These are phyloP conservation scores for Gastrophryne carolinensis DNA, from an alignment of 2,797 vertebrate genomes.

Conservation along the genomic window DNA sequence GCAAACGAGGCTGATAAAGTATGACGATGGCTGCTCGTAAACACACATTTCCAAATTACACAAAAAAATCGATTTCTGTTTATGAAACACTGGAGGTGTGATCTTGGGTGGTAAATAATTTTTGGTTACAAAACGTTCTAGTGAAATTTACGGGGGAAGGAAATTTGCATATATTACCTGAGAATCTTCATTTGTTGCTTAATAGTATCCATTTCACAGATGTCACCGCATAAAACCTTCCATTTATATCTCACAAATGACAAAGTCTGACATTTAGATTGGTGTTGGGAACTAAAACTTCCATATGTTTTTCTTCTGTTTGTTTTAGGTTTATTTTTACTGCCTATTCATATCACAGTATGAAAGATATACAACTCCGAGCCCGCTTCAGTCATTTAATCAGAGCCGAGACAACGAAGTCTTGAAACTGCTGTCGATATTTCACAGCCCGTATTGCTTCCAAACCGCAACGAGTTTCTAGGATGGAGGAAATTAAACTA, in stretches of 20 bases:
- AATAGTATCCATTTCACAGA: slow-evolving; percentile 48
- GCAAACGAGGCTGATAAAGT: slow-evolving; percentile 57
- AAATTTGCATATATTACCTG: slow-evolving; percentile 46
- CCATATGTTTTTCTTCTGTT: slow-evolving; percentile 51
- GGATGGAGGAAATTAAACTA: slow-evolving; percentile 1
- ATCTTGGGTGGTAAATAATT: slow-evolving; percentile 52
- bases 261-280: slow-evolving; percentile 48
- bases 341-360: slow-evolving; percentile 43
- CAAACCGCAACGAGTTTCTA: background rate
- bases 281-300: slow-evolving; percentile 31
- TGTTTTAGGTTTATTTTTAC: slow-evolving; percentile 52
- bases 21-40: slow-evolving; percentile 54
- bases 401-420: slow-evolving; percentile 18
- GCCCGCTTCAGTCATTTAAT: slow-evolving; percentile 38
- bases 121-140: slow-evolving; percentile 35
- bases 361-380: slow-evolving; percentile 47
- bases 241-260: slow-evolving; percentile 52
- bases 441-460: slow-evolving; percentile 5
- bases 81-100: slow-evolving; percentile 43
- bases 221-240: slow-evolving; percentile 55
- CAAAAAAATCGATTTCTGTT: slow-evolving; percentile 53
- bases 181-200: slow-evolving; percentile 54
- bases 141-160: slow-evolving; percentile 55
- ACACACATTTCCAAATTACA: slow-evolving; percentile 54
- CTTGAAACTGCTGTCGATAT: slow-evolving; percentile 22